These are phyloP conservation scores for Orientallactaga sibirica DNA, from an alignment of 2,797 vertebrate species.

Conservation along the genomic window DNA sequence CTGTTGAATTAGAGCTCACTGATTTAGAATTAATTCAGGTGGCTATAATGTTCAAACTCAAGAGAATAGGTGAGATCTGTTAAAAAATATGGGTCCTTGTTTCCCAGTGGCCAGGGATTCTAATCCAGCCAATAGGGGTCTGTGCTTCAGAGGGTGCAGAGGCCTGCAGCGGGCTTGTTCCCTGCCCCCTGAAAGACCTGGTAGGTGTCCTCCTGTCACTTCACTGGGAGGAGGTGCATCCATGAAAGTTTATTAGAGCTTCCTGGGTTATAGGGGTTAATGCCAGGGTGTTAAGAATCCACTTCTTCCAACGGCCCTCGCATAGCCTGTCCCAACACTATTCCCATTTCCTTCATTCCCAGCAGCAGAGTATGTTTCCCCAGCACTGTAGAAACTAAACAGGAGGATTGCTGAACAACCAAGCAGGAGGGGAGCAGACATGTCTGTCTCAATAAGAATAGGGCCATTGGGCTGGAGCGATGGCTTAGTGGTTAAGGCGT, in stretches of 20 bases:
- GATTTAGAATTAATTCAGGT: neutral
- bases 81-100: neutral
- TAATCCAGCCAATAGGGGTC: neutral
- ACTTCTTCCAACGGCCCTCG: fast-evolving
- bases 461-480: too few species aligned
- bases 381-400: neutral
- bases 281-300: neutral
- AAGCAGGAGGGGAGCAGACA: fast-evolving
- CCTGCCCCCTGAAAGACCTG: neutral
- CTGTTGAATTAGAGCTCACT: neutral
- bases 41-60: neutral
- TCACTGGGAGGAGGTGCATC: constrained; percentile 19
- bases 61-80: neutral
- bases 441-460: neutral
- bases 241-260: neutral
- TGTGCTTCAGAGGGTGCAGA: neutral
- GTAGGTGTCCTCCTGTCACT: constrained; percentile 54
- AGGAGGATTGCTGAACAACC: neutral
- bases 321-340: neutral
- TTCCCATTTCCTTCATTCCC: neutral
- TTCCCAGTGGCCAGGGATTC: neutral
- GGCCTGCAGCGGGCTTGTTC: neutral
- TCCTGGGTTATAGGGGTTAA: too few species aligned
- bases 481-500: too few species aligned
- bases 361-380: neutral